Evolutionary conservation across 2,888 invertebrate genomes (phyloP).

Genomic region (Tetanocera ferruginea): DNA sequence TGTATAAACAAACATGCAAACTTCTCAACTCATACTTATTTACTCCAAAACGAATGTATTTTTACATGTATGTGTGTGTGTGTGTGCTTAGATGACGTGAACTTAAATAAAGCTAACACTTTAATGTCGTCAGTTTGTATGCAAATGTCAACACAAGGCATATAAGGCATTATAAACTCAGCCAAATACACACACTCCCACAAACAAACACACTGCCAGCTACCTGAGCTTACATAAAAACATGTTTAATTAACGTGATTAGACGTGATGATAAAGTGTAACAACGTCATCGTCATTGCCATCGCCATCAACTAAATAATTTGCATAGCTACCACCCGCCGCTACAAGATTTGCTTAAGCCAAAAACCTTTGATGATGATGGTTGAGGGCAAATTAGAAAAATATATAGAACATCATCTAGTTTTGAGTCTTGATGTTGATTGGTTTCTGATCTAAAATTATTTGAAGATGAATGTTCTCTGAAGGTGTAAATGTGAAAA

Average conservation of each 20-base stretch:
- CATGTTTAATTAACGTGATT: constrained; percentile 29
- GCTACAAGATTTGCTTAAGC: background rate
- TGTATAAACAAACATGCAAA: background rate
- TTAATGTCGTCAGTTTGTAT: background rate
- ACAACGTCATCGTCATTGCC: background rate
- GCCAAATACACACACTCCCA: background rate
- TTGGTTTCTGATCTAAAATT: too few relatives aligned
- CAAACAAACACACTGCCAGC: background rate
- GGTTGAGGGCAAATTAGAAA: too few relatives aligned
- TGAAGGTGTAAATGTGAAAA: too few relatives aligned
- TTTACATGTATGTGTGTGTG: background rate
- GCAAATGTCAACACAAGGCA: too few relatives aligned
- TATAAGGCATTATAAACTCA: too few relatives aligned
- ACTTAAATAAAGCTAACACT: background rate
- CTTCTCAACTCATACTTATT: background rate
- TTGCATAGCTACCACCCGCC: background rate
- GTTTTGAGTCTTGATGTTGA: too few relatives aligned
- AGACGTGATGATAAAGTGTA: constrained; percentile 28
- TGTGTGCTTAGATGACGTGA: background rate
- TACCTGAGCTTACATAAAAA: background rate
- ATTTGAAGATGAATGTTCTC: too few relatives aligned
- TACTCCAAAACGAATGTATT: background rate
- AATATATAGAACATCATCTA: too few relatives aligned
- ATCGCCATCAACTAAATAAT: background rate
- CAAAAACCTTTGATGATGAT: background rate